Base-by-base conservation (phyloP, 2,113 vertebrate species). In the Rhinolophus sinicus region DNA sequence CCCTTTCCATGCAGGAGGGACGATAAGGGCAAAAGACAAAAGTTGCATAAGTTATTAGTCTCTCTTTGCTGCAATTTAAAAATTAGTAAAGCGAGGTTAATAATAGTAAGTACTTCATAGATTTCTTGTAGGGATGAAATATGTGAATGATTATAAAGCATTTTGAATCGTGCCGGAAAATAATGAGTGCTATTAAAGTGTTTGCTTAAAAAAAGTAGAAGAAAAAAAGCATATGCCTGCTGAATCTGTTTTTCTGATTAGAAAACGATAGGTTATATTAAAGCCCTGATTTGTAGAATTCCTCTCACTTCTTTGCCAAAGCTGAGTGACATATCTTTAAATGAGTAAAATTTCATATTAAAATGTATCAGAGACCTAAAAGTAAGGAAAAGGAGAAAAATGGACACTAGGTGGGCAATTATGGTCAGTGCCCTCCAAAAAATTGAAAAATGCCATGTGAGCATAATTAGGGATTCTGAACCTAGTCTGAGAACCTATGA, bases 121-220 rank as follows among this genome's bases (percentile, higher is more conserved):
- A 4, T 28, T 81, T 67, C 38, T 92, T 65, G 3, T 21, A 73
- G 38, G 12, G 0, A n/a, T 70, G 56, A 81, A 85, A 50, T 54
- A 44, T 83, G 28, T 84, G 60, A 58, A 28, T 13, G 78, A 69
- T 12, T 22, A 56, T 50, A 77, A 90, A 96, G 24, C 21, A 35
- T 44, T 58, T 65, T 64, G 35, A 92, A 78, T 67, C 50, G 60
- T 58, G 62, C 47, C 14, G 28, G 4, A 56, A 80, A 38, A 85
- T 24, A 52, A 78, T 38, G 28, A 75, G 38, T 47, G 12, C 78
- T 89, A 80, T 9, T 87, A 82, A 58, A 40, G 4, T 35, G 2
- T 93, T 87, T 88, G 58, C n/a, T 90, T 92, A 60, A 62, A 69
- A 52, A 21, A 62, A 40, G 16, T 9, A 62, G 54, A 28, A n/a